These are phyloP conservation scores for Trichonephila inaurata DNA, from an alignment of 1,140 invertebrate genomes.

Conservation along the genomic window DNA sequence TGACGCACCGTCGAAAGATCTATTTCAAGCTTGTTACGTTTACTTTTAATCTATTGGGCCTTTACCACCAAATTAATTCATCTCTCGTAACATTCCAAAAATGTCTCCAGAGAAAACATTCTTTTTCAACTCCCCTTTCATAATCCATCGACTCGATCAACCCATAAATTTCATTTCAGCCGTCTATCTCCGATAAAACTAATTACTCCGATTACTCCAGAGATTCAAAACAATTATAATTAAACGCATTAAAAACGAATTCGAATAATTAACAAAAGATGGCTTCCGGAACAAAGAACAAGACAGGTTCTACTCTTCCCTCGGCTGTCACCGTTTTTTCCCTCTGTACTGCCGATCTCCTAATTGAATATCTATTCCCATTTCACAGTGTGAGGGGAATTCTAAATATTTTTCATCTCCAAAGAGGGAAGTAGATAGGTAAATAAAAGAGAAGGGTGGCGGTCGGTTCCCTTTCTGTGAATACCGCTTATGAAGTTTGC, in stretches of 20 bases:
- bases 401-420: slow-evolving; percentile 13
- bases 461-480: not conserved
- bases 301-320: not conserved
- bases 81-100: no score
- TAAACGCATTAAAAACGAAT: slow-evolving; percentile 4
- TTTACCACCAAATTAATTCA: no score
- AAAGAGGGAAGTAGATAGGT: not conserved
- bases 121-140: not conserved
- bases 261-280: not conserved
- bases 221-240: not conserved
- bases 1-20: no score
- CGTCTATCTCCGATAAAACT: not conserved
- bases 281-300: not conserved
- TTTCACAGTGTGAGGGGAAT: not conserved
- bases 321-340: not conserved
- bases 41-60: no score
- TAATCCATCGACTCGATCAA: not conserved
- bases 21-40: no score
- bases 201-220: not conserved
- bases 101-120: not conserved
- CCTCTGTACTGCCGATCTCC: not conserved
- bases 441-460: not conserved
- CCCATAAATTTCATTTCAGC: not conserved
- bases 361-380: not conserved
- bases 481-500: not conserved